phyloP scores from a whole-genome alignment of 2,113 vertebrate genomes.

The Prunella fulvescens region DNA sequence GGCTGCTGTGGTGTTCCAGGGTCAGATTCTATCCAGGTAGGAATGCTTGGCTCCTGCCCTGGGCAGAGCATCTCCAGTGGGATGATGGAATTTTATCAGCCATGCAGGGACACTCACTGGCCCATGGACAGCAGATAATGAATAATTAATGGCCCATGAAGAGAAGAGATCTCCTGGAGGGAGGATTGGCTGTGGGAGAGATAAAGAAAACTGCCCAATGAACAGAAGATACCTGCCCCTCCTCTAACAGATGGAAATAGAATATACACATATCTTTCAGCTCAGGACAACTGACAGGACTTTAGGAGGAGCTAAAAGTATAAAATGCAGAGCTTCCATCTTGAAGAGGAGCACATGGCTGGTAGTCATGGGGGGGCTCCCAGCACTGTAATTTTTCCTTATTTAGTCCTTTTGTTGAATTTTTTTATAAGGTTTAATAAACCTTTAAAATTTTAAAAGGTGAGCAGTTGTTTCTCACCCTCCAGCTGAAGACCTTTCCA shows the following conservation, averaged over 20 bases:
- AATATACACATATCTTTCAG: background rate
- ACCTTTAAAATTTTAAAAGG: background rate
- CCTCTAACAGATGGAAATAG: background rate
- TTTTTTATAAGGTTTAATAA: background rate
- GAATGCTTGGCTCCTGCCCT: too few species aligned
- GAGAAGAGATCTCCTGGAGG: too few species aligned
- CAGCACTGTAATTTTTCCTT: background rate
- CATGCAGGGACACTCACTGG: too few species aligned
- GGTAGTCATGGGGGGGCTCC: background rate
- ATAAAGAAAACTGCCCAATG: too few species aligned
- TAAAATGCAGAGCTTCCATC: background rate
- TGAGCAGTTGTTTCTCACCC: background rate
- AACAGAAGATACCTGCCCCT: too few species aligned
- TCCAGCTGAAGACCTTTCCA: slow-evolving; percentile 72
- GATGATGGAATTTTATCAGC: too few species aligned
- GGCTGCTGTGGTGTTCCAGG: too few species aligned
- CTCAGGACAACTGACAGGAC: background rate
- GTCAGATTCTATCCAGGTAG: too few species aligned
- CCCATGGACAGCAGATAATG: too few species aligned
- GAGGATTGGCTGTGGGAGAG: too few species aligned
- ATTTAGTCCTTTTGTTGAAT: background rate
- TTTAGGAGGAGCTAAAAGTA: background rate
- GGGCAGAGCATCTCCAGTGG: too few species aligned
- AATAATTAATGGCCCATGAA: too few species aligned
- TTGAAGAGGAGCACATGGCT: background rate